Conservation (phyloP, 1,140 invertebrate genomes). For the Drosophila kikkawai region DNA sequence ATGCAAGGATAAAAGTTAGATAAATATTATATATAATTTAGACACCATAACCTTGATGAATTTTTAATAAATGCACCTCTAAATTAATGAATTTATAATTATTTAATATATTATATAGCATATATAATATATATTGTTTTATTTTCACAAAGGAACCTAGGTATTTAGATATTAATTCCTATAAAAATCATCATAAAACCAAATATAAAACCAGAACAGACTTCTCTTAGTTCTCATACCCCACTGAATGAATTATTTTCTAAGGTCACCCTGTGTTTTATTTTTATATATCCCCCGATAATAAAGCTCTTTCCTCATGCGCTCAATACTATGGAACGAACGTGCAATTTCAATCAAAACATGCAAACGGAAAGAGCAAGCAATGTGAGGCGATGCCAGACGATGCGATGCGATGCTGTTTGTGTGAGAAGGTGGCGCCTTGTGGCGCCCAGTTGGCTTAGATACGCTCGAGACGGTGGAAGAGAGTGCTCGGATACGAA, state of each 20-base stretch:
- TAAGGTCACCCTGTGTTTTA: slow-evolving; percentile 44
- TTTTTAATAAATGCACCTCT: neutral
- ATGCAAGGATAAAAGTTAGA: neutral
- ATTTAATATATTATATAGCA: neutral
- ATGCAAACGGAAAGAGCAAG: slow-evolving; percentile 62
- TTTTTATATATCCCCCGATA: slow-evolving; percentile 38
- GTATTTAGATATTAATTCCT: too few species aligned
- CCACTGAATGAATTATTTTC: neutral
- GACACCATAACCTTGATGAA: neutral
- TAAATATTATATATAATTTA: neutral
- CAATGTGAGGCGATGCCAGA: slow-evolving; percentile 31
- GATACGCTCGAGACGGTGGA: slow-evolving; percentile 57
- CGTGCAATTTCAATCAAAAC: slow-evolving; percentile 52
- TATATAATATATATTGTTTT: neutral
- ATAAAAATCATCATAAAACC: neutral
- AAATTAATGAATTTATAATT: neutral
- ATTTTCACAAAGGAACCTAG: neutral
- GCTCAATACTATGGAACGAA: slow-evolving; percentile 56
- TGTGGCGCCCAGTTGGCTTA: slow-evolving; percentile 43
- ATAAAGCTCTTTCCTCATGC: slow-evolving; percentile 45
- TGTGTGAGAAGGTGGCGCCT: slow-evolving; percentile 24
- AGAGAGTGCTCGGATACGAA: slow-evolving; percentile 31
- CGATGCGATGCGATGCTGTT: slow-evolving; percentile 34
- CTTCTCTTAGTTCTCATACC: neutral
- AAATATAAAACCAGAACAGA: neutral